Conservation (phyloP, 2,888 invertebrate species). For the Pollenia angustigena region DNA sequence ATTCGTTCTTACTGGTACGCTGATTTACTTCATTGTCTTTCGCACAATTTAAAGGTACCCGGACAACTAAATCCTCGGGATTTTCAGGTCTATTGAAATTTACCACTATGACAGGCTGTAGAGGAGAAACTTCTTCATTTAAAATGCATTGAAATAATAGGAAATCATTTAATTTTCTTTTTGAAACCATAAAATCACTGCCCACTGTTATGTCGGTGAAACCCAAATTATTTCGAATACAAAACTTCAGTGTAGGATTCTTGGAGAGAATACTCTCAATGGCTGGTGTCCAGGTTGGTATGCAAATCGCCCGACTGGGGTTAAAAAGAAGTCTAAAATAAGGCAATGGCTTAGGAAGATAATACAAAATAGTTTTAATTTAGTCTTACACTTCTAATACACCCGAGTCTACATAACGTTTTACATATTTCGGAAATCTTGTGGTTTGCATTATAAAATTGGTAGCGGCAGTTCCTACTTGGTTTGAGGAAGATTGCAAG, state of each 20-base stretch:
- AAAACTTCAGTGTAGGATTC: slow-evolving; percentile 87
- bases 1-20: slow-evolving; percentile 55
- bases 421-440: slow-evolving; percentile 78
- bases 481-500: slow-evolving; percentile 78
- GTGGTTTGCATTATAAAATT: slow-evolving; percentile 82
- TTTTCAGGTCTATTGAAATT: slow-evolving; percentile 78
- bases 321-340: slow-evolving; percentile 77
- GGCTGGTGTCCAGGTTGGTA: slow-evolving; percentile 87
- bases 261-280: slow-evolving; percentile 86
- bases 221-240: slow-evolving; percentile 86
- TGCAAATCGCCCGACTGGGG: slow-evolving; percentile 81
- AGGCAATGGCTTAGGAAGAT: neutral
- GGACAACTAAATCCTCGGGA: slow-evolving; percentile 69
- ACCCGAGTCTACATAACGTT: slow-evolving; percentile 79
- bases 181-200: slow-evolving; percentile 80
- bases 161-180: slow-evolving; percentile 78
- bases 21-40: slow-evolving; percentile 29
- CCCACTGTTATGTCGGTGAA: slow-evolving; percentile 86
- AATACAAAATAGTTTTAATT: neutral
- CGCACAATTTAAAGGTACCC: slow-evolving; percentile 72
- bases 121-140: slow-evolving; percentile 79
- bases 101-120: slow-evolving; percentile 79
- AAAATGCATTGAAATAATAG: slow-evolving; percentile 78
- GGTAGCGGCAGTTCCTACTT: slow-evolving; percentile 80
- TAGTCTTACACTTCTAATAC: slow-evolving; percentile 79